phyloP scores from a whole-genome alignment of 2,797 vertebrate species.

The Chiroxiphia lanceolata region DNA sequence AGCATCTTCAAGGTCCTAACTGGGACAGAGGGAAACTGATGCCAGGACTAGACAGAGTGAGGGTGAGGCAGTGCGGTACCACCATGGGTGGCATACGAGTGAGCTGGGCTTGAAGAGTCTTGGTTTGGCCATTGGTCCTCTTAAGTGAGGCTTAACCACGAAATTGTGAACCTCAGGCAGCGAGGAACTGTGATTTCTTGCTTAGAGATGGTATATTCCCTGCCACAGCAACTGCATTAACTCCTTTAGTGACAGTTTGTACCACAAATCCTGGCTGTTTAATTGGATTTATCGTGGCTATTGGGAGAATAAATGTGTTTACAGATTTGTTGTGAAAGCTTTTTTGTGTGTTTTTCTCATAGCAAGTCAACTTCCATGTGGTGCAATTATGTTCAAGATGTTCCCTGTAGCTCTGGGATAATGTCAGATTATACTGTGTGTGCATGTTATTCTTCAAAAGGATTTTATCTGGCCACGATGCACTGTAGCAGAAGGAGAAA shows the following conservation, averaged over 20 bases:
- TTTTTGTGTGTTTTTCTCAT: conserved; percentile 61
- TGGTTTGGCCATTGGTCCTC: not conserved
- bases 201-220: not conserved
- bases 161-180: not conserved
- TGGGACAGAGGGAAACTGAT: not conserved
- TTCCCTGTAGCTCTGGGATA: conserved; percentile 51
- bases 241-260: conserved; percentile 33
- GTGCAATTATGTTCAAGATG: conserved; percentile 54
- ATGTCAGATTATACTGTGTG: conserved; percentile 2
- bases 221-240: conserved; percentile 13
- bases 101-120: not conserved
- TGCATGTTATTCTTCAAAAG: not conserved
- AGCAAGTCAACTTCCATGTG: conserved; percentile 57
- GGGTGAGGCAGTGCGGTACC: not conserved
- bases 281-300: conserved; percentile 57
- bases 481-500: not conserved
- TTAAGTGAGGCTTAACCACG: not conserved
- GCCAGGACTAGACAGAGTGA: not conserved
- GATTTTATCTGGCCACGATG: not conserved
- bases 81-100: accelerated
- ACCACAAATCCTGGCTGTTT: conserved; percentile 40
- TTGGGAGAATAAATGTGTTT: conserved; percentile 59
- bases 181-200: not conserved
- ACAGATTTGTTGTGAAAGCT: conserved; percentile 71
- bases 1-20: not conserved